phyloP scores from a whole-genome alignment of 1,140 invertebrate genomes.

The Cherax destructor region DNA sequence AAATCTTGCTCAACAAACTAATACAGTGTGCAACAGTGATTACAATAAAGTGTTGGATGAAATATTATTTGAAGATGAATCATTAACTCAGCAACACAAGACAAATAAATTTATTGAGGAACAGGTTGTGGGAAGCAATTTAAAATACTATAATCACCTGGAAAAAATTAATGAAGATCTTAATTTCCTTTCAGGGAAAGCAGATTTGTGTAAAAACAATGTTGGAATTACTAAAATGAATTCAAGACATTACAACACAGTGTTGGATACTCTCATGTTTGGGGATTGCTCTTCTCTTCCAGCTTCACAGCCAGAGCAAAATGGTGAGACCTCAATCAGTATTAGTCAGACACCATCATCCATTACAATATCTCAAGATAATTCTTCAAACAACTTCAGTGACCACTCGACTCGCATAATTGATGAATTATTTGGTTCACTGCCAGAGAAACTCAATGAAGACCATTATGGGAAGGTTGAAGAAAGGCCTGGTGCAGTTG shows the following conservation, averaged over 20 bases:
- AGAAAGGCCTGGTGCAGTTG: neutral
- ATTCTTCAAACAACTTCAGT: neutral
- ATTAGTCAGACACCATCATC: neutral
- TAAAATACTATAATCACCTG: neutral
- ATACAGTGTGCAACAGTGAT: neutral
- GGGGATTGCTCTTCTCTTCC: neutral
- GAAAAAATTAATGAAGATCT: too few relatives aligned
- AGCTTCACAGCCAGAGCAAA: neutral
- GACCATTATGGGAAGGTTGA: neutral
- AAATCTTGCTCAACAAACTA: neutral
- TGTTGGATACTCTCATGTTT: neutral
- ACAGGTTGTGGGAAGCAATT: neutral
- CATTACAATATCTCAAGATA: neutral
- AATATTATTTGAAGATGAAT: neutral
- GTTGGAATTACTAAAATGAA: neutral
- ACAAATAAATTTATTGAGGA: neutral
- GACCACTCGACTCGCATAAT: neutral
- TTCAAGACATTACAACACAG: neutral
- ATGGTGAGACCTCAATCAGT: neutral
- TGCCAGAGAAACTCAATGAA: neutral
- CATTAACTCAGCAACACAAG: neutral
- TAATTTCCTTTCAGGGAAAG: neutral
- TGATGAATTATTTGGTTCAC: neutral
- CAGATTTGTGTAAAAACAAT: neutral
- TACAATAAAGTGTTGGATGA: neutral